These are phyloP conservation scores for Nymphicus hollandicus DNA, from an alignment of 2,113 vertebrate genomes.

Conservation along the genomic window DNA sequence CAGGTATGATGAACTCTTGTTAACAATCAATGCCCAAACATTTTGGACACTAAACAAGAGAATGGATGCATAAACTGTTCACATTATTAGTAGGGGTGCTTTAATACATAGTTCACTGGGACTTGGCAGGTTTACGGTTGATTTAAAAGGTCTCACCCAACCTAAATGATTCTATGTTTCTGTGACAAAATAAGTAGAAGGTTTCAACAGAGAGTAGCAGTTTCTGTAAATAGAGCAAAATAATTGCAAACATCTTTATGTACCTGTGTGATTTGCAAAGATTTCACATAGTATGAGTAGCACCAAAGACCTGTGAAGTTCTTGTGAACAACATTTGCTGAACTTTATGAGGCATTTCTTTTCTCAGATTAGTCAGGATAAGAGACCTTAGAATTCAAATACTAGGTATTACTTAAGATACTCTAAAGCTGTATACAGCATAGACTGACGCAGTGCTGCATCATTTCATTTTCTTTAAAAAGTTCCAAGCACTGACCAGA, in stretches of 20 bases:
- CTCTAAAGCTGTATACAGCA: fast-evolving
- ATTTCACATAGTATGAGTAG: background rate
- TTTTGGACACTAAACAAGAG: background rate
- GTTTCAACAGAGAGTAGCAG: background rate
- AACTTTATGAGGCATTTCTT: background rate
- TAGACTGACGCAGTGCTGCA: background rate
- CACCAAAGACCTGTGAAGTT: background rate
- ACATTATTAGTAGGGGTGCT: background rate
- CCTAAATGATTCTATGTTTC: background rate
- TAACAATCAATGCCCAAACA: background rate
- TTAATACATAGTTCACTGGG: background rate
- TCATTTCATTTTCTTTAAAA: background rate
- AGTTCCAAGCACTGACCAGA: background rate
- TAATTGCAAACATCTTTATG: background rate
- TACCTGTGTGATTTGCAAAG: background rate
- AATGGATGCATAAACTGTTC: background rate
- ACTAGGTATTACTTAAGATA: background rate
- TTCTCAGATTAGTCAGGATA: background rate
- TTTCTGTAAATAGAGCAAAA: background rate
- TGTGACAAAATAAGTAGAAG: background rate
- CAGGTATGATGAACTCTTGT: background rate
- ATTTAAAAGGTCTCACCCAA: background rate
- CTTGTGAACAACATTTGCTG: background rate
- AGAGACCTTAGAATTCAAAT: background rate
- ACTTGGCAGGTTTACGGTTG: background rate